Conservation (phyloP, 1,140 invertebrate species). For the Drosophila takahashii region DNA sequence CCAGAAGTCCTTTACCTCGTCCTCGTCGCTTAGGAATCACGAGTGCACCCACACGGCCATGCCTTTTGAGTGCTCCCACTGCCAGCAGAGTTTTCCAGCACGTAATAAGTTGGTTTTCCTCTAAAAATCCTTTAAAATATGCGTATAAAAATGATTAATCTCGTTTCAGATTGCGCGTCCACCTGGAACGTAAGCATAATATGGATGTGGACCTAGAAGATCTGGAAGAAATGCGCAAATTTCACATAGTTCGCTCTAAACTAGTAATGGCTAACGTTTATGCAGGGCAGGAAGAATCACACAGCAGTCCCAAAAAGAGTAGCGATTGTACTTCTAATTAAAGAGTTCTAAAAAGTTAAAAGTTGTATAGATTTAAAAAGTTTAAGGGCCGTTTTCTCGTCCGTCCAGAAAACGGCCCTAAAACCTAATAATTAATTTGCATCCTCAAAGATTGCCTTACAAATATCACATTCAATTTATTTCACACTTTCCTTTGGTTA, state of each 20-base stretch:
- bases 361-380: neutral
- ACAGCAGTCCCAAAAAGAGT: neutral
- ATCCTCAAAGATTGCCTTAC: constrained; percentile 22
- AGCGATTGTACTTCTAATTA: too few relatives aligned
- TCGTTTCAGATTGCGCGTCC: constrained; percentile 51
- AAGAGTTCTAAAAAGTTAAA: neutral
- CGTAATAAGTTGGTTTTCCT: constrained; percentile 57
- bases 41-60: constrained; percentile 59
- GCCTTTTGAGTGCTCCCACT: constrained; percentile 66
- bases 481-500: constrained; percentile 67
- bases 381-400: too few relatives aligned
- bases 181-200: constrained; percentile 55
- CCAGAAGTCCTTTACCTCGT: constrained; percentile 61
- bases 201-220: constrained; percentile 36
- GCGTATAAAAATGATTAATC: neutral
- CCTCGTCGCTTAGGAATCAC: constrained; percentile 55
- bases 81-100: constrained; percentile 57
- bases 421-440: neutral
- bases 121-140: neutral
- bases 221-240: constrained; percentile 65
- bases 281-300: neutral
- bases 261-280: constrained; percentile 38
- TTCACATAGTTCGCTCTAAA: constrained; percentile 57
- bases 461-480: constrained; percentile 82
- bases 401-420: too few relatives aligned